Evolutionary conservation across 2,797 vertebrate genomes (phyloP).

Genomic region (Harpagifer antarcticus): DNA sequence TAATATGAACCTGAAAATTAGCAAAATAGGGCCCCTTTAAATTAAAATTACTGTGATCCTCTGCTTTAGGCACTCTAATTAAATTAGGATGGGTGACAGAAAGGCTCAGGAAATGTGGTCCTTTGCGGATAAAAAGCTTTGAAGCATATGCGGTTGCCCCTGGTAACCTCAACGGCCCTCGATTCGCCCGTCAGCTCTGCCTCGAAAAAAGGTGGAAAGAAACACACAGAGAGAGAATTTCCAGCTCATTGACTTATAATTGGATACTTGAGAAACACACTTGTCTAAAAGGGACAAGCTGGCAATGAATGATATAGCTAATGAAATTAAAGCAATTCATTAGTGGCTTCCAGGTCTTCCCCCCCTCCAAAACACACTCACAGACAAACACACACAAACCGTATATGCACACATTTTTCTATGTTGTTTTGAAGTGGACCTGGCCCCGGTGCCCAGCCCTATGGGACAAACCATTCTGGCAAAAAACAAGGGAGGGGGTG

Average conservation of each 20-base stretch:
- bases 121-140: constrained; percentile 47
- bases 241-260: constrained; percentile 54
- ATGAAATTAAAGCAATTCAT: constrained; percentile 60
- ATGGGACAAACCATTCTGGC: constrained; percentile 47
- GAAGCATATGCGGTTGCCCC: constrained; percentile 59
- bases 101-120: constrained; percentile 44
- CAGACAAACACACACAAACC: constrained; percentile 21
- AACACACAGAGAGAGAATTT: constrained; percentile 31
- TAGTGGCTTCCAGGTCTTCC: constrained; percentile 30
- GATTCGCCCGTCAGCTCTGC: constrained; percentile 18
- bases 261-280: constrained; percentile 58
- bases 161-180: constrained; percentile 58
- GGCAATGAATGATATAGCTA: constrained; percentile 57
- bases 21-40: neutral
- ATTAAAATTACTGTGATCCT: constrained; percentile 35
- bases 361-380: neutral
- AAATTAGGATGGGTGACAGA: constrained; percentile 59
- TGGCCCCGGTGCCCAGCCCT: constrained; percentile 51
- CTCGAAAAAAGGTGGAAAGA: constrained; percentile 20
- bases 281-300: constrained; percentile 52
- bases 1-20: no score
- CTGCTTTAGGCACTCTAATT: constrained; percentile 58
- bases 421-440: constrained; percentile 51
- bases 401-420: neutral
- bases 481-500: constrained; percentile 2